Evolutionary conservation across 1,140 invertebrate genomes (phyloP), one percentile per base, ranked within the genome.

Genomic region (Drosophila lacertosa): DNA sequence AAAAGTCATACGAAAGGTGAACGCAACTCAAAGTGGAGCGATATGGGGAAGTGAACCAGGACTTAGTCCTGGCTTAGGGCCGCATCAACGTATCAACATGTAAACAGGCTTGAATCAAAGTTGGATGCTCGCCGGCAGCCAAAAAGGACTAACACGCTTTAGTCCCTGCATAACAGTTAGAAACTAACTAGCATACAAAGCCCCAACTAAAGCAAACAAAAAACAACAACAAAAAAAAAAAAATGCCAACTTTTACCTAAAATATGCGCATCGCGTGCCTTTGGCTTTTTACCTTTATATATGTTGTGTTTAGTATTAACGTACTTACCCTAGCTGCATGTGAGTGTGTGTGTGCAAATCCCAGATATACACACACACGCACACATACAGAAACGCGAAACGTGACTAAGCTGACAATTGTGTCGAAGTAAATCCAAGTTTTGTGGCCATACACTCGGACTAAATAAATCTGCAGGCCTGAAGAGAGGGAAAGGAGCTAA

Each of bases 401-500:
- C 83, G 83, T 86, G 82, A 86, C 82, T 88, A 88, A 86, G 82
- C 82, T 86, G 82, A 86, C 82, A 86, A 86, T 86, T 89, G 83
- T 86, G 81, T 86, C 77, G 81, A 86, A 84, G 81, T 84, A 84
- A 84, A 84, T 84, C 81, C 82, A 86, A 75, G 84, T 84, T 86
- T 86, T 79, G 73, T 68, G 84, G 77, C 82, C 82, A 37, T 65
- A 50, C 33, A 70, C 51, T 57, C 67, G 73, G 73, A 84, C 81
- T 84, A 84, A 84, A 84, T 84, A 86, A 84, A 84, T 86, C 80
- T 84, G 47, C 73, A 37, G 60, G 73, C 63, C 33, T 20, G 32
- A 5, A 13, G 18, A 6, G 15, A 18, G 24, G 5, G 22, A 18
- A n/a, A n/a, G 29, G 10, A 20, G 29, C 13, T 44, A 63, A 35